Evolutionary conservation across 2,888 invertebrate genomes (phyloP).

Genomic region (Perizoma flavofasciatum): DNA sequence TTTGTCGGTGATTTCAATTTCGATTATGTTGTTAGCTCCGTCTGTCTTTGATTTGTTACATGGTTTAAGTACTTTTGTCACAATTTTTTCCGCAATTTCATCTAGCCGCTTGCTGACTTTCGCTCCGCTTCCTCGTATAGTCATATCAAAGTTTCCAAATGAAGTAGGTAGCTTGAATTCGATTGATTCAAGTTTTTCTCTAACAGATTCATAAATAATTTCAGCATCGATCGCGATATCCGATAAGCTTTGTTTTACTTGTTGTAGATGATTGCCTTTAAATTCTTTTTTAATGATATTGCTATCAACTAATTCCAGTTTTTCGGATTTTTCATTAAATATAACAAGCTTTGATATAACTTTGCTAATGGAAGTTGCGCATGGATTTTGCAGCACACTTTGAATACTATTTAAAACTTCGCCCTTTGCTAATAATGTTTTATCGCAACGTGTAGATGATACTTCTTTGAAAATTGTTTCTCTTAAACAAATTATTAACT

Average conservation of each 20-base stretch:
- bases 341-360: constrained; percentile 44
- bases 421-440: constrained; percentile 30
- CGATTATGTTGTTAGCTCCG: constrained; percentile 23
- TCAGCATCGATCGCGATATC: constrained; percentile 36
- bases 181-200: constrained; percentile 34
- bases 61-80: constrained; percentile 21
- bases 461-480: constrained; percentile 43
- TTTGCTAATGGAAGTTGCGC: constrained; percentile 39
- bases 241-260: constrained; percentile 37
- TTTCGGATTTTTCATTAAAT: constrained; percentile 30
- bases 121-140: constrained; percentile 28
- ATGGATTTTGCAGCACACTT: constrained; percentile 36
- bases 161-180: constrained; percentile 42
- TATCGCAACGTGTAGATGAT: constrained; percentile 35
- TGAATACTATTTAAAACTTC: constrained; percentile 34
- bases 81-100: constrained; percentile 28
- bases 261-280: constrained; percentile 23
- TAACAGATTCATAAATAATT: constrained; percentile 41
- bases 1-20: constrained; percentile 38
- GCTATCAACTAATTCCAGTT: constrained; percentile 31
- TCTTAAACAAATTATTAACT: constrained; percentile 36
- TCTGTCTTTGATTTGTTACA: constrained; percentile 17
- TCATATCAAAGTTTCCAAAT: constrained; percentile 50
- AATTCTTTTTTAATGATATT: constrained; percentile 37
- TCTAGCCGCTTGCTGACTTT: constrained; percentile 31